Evolutionary conservation across 2,888 invertebrate genomes (phyloP), one percentile per base, ranked within the genome.

Genomic region (Erannis defoliaria): DNA sequence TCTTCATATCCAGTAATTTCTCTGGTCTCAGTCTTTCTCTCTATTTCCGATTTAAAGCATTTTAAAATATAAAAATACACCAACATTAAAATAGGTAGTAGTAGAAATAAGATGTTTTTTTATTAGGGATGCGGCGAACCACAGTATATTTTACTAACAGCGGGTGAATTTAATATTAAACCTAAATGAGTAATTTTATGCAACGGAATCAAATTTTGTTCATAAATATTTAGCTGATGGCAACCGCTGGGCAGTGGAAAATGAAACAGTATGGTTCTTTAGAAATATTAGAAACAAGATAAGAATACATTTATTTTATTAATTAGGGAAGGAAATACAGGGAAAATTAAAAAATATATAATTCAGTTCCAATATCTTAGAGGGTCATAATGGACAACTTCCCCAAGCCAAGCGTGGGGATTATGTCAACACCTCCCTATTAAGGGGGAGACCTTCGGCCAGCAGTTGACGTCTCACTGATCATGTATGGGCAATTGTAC

Each of bases 161-260:
- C 42, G 19, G 18, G 31, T 9, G 31, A 48, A 16, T 33, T 33
- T 48, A 31, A 46, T 49, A 29, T 35, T 35, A 49, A 50, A 57
- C 43, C 35, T 29, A 43, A 50, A 55, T 50, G 26, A 6, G 29
- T 51, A 53, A 56, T 43, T 42, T 55, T 57, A 63, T 62, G 51
- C 53, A 66, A 38, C 43, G 26, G 57, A 68, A 53, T 51, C 43
- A 59, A 58, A 57, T 46, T 38, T 62, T 64, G 33, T 51, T 64
- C 60, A 65, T 70, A 64, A 85, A 86, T 86, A 85, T 86, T 77
- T 76, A 85, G 61, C 54, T 71, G 71, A 83, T 82, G 82, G 66
- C 80, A 84, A 84, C 82, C 66, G 60, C 50, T 49, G 60, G 68
- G 68, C 70, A 76, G 73, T 77, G 75, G 78, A 82, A 78, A 73